phyloP scores from a whole-genome alignment of 2,113 vertebrate species.

The Willisornis vidua region DNA sequence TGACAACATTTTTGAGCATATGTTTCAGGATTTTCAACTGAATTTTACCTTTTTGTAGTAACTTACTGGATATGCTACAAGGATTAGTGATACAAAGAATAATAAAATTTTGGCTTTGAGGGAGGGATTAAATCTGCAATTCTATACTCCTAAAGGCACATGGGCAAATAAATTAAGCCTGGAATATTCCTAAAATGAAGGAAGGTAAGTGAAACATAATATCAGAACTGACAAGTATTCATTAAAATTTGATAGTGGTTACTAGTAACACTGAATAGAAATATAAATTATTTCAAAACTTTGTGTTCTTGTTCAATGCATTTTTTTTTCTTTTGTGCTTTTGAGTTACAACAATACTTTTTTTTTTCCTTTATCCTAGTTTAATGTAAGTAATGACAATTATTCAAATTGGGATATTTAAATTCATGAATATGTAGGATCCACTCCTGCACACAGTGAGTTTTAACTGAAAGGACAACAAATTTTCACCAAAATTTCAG shows the following conservation, averaged over 20 bases:
- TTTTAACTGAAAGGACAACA: background rate
- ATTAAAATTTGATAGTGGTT: background rate
- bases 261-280: background rate
- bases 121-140: background rate
- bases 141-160: background rate
- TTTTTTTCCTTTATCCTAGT: background rate
- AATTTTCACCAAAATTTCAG: background rate
- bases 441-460: background rate
- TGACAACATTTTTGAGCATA: background rate
- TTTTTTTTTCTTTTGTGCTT: background rate
- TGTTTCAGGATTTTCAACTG: background rate
- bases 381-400: background rate
- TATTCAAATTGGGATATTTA: background rate
- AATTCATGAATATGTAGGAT: background rate
- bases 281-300: background rate
- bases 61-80: background rate
- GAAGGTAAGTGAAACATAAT: background rate
- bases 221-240: background rate
- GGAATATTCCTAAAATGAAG: background rate
- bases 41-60: background rate
- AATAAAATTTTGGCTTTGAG: rapidly evolving
- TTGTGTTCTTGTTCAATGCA: background rate
- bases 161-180: background rate
- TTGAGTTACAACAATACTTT: background rate
- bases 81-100: background rate